A percentile compares a stretch with the other conserved stretches of the same genome.
These are phyloP conservation scores for Acanthornis magna DNA, from an alignment of 2,797 vertebrate species.

Conservation along the genomic window DNA sequence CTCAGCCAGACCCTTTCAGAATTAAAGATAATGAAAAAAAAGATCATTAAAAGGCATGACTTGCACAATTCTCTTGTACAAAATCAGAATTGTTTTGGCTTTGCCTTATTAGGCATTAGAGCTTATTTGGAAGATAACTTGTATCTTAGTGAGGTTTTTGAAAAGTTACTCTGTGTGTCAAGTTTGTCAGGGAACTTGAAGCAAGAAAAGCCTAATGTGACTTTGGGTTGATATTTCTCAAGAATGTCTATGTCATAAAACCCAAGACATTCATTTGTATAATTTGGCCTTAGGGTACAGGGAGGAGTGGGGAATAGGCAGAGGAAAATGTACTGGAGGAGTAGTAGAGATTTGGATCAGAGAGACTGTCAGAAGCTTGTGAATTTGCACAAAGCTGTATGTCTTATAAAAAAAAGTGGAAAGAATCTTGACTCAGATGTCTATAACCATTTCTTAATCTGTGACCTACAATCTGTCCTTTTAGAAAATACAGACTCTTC, in stretches of 20 bases:
- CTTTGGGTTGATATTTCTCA: conserved; percentile 33
- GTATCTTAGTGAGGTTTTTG: neutral
- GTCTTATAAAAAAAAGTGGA: neutral
- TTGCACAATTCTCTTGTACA: neutral
- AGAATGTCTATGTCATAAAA: conserved; percentile 8
- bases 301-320: neutral
- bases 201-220: neutral
- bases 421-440: neutral
- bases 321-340: conserved; percentile 18
- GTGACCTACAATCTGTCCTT: neutral
- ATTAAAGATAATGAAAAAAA: neutral
- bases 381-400: neutral
- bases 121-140: conserved; percentile 7
- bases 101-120: neutral
- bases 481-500: neutral
- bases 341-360: neutral
- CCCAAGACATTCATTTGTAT: conserved; percentile 14
- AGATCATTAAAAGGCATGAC: neutral
- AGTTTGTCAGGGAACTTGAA: conserved; percentile 16
- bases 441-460: neutral
- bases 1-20: neutral
- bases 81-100: neutral
- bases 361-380: neutral
- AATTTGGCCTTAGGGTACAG: conserved; percentile 18
- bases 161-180: neutral